Percentiles rank a stretch among this genome's conserved stretches.
Evolutionary conservation across 2,888 invertebrate species (phyloP).

Genomic region (Drosophila kanekoi): DNA sequence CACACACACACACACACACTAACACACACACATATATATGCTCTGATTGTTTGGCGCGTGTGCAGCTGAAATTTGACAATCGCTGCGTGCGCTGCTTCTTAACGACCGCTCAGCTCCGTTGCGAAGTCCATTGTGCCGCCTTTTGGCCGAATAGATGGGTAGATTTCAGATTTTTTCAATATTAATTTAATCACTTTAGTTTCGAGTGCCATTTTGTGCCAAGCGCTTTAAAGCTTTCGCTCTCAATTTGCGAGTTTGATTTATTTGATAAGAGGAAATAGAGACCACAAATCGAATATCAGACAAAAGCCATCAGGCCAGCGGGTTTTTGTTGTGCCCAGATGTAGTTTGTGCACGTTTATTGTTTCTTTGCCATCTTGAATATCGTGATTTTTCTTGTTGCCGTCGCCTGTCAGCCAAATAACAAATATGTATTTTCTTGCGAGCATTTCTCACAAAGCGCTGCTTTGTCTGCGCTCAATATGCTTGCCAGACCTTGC

Average conservation of each 20-base stretch:
- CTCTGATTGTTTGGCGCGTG: slow-evolving; percentile 44
- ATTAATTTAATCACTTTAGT: slow-evolving; percentile 75
- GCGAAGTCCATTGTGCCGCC: slow-evolving; percentile 13
- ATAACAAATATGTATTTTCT: slow-evolving; percentile 60
- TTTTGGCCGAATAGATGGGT: slow-evolving; percentile 16
- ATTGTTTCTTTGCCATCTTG: slow-evolving; percentile 71
- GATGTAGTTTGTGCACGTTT: slow-evolving; percentile 42
- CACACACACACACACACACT: slow-evolving; percentile 13
- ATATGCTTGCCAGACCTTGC: slow-evolving; percentile 49
- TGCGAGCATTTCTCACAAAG: slow-evolving; percentile 42
- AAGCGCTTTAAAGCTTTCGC: slow-evolving; percentile 29
- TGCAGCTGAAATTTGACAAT: slow-evolving; percentile 45
- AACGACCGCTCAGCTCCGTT: slow-evolving; percentile 41
- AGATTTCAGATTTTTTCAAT: slow-evolving; percentile 37
- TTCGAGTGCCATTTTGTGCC: slow-evolving; percentile 49
- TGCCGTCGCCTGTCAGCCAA: slow-evolving; percentile 64
- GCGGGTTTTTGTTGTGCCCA: slow-evolving; percentile 37
- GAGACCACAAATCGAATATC: slow-evolving; percentile 68
- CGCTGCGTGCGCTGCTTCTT: slow-evolving; percentile 63
- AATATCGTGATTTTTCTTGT: slow-evolving; percentile 70
- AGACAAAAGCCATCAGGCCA: slow-evolving; percentile 65
- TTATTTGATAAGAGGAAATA: slow-evolving; percentile 55
- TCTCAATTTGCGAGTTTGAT: slow-evolving; percentile 44
- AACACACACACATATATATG: slow-evolving; percentile 22
- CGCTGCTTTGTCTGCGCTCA: slow-evolving; percentile 32